Evolutionary conservation across 2,888 invertebrate genomes (phyloP).

Genomic region (Ormyrus nitidulus): DNA sequence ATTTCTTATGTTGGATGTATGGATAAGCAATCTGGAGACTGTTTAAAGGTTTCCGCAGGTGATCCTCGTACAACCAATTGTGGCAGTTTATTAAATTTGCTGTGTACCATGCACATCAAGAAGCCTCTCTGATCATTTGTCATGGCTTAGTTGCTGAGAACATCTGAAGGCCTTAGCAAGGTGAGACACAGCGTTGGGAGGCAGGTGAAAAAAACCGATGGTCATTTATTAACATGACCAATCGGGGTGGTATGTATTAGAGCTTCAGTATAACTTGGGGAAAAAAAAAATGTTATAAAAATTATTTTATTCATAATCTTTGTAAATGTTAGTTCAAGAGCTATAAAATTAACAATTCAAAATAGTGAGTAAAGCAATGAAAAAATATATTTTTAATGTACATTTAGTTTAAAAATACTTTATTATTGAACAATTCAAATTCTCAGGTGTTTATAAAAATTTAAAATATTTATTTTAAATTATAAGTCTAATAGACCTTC

Average conservation of each 20-base stretch:
- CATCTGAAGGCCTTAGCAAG: constrained; percentile 67
- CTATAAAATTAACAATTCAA: constrained; percentile 29
- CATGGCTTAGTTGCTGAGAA: constrained; percentile 62
- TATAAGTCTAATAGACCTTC: background rate
- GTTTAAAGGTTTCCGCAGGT: constrained; percentile 75
- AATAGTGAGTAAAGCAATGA: constrained; percentile 44
- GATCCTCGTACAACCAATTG: constrained; percentile 65
- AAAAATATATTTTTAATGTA: background rate
- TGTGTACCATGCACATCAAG: constrained; percentile 65
- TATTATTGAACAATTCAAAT: constrained; percentile 13
- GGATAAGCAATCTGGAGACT: constrained; percentile 74
- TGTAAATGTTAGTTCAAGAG: background rate
- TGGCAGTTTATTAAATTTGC: constrained; percentile 66
- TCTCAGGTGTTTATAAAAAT: constrained; percentile 17
- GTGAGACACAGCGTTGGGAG: constrained; percentile 75
- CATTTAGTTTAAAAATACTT: background rate
- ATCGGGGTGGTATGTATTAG: constrained; percentile 73
- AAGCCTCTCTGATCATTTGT: constrained; percentile 58
- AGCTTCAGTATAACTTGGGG: constrained; percentile 57
- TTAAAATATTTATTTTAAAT: constrained; percentile 26
- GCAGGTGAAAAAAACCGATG: constrained; percentile 67
- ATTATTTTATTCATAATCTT: background rate
- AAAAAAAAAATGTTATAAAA: constrained; percentile 33
- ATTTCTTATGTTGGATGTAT: constrained; percentile 62
- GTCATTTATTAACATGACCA: constrained; percentile 67